Evolutionary conservation across 1,140 invertebrate genomes (phyloP), one percentile per base, ranked within the genome.

Genomic region (Gryllus bimaculatus): DNA sequence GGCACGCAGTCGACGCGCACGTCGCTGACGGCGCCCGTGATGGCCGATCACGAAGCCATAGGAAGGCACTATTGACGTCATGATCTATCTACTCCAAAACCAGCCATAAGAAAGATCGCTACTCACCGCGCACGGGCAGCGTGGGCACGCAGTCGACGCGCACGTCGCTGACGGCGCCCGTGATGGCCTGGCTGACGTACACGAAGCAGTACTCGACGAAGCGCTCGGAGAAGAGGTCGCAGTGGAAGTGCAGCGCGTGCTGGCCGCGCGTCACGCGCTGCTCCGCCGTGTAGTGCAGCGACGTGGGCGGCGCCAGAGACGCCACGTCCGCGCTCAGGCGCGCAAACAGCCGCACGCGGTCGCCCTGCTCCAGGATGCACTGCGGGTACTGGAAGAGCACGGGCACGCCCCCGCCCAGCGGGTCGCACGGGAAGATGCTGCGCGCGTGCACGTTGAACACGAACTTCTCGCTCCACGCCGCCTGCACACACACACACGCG

Each of bases 121-220:
- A n/a, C 47, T 49, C 85, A 94, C 94, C 93, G 87, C 90, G 88
- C 21, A 94, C 87, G 4, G 93, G 93, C 79, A 93, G 86, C 0
- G 94, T 94, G 2, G 93, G 93, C 48, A 95, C 89, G 83, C 94
- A 95, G 83, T 94, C 91, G 86, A 92, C 91, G 79, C 92, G 87
- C 5, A 95, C 92, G 84, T 95, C 93, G 8, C 91, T 90, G 78
- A 95, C 93, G 1, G 94, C 93, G 3, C 93, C 93, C 3, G 90
- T 94, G 47, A 93, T 91, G 0, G 93, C 92, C 81, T 94, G 91
- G 74, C 92, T 95, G 8, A 95, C 93, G 84, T 95, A 95, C 77
- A 93, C 91, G 85, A 95, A 95, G 85, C 94, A 95, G 82, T 95
- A 95, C 82, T 95, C 93, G 49, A 94, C 90, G 83, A 90, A 95